A percentile compares a stretch with the other conserved stretches of the same genome.
phyloP scores from a whole-genome alignment of 2,113 vertebrate genomes.

The Centropristis striata region DNA sequence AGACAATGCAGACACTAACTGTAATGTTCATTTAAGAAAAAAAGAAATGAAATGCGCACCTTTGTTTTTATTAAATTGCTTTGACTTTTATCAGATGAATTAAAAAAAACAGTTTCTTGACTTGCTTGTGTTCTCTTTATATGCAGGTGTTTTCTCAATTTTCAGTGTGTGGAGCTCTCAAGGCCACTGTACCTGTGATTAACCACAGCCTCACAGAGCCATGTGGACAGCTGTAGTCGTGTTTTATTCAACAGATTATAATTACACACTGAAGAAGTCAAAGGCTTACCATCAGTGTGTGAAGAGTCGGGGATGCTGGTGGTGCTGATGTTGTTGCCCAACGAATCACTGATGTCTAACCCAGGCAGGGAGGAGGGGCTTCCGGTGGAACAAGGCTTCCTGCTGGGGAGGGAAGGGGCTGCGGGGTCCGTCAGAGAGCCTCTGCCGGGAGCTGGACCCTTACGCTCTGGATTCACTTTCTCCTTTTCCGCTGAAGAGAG shows the following conservation, averaged over 20 bases:
- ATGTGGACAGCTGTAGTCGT: neutral
- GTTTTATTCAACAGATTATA: neutral
- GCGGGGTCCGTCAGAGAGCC: conserved; percentile 33
- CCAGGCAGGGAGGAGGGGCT: conserved; percentile 37
- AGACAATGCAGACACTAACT: no score
- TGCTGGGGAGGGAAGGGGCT: conserved; percentile 24
- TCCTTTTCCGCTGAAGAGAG: conserved; percentile 72
- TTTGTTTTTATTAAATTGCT: no score
- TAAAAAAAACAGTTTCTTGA: no score
- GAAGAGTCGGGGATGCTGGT: conserved; percentile 75
- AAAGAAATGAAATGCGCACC: no score
- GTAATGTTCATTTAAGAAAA: no score
- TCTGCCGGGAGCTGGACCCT: conserved; percentile 29
- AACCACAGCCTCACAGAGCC: no score
- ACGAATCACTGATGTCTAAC: conserved; percentile 56
- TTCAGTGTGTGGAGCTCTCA: no score
- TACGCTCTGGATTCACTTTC: conserved; percentile 69
- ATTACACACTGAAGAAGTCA: neutral
- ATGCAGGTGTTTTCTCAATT: no score
- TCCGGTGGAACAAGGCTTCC: conserved; percentile 49
- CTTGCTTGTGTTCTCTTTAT: no score
- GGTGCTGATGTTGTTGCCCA: conserved; percentile 53
- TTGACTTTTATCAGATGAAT: no score
- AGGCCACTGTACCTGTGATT: no score
- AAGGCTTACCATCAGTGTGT: conserved; percentile 81